Evolutionary conservation across 2,888 invertebrate genomes (phyloP), one percentile per base, ranked within the genome.

Genomic region (Andricus quercusramuli): DNA sequence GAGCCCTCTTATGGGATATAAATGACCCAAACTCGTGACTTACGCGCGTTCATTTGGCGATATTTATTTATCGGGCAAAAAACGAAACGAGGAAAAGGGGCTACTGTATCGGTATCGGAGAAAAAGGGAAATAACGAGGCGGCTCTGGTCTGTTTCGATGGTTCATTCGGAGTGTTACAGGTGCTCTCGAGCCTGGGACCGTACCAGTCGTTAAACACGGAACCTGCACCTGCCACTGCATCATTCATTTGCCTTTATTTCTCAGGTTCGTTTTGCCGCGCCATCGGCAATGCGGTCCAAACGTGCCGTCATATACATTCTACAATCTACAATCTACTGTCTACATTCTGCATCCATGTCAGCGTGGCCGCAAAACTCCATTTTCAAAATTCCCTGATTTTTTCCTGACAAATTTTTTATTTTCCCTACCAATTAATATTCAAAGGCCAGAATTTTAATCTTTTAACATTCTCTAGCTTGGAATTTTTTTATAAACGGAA

Each of bases 171-270:
- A 83, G 82, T 77, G 82, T 82, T 85, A 87, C 87, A 88, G 88
- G 87, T 88, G 87, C 86, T 78, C 64, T 76, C 87, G 89, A 90
- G 90, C 86, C 88, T 89, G 89, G 85, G 88, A 88, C 78, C 87
- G 86, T 85, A 86, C 83, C 86, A 89, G 87, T 90, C 88, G 88
- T 89, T 89, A 88, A 89, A 88, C 84, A 82, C 83, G 86, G 81
- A 81, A 84, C 86, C 86, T 86, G 88, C 90, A 90, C 90, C 90
- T 90, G 90, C 90, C 88, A 87, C 83, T 83, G 87, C 90, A 89
- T 90, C 90, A 87, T 89, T 89, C 90, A 88, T 89, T 89, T 89
- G 84, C 88, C 86, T 88, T 86, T 85, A 83, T 84, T 87, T 88
- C 83, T 79, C 77, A 84, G 83, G 81, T 79, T 83, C 44, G 32